phyloP scores from a whole-genome alignment of 2,113 vertebrate genomes.

The Dicentrarchus labrax region DNA sequence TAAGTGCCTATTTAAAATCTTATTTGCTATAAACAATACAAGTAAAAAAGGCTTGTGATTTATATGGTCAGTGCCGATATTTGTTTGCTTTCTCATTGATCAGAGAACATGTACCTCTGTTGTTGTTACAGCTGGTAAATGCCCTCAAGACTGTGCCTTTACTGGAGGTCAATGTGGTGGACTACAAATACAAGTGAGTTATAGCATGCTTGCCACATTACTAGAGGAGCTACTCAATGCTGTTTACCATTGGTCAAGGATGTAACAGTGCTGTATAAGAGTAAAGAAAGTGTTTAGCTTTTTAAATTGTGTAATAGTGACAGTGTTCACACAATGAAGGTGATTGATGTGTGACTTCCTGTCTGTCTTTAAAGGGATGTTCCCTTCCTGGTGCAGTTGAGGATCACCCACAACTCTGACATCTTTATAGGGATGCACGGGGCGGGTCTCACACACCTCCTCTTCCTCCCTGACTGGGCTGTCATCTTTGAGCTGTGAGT shows the following conservation, averaged over 20 bases:
- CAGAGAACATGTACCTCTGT: slow-evolving; percentile 68
- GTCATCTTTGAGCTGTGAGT: slow-evolving; percentile 97
- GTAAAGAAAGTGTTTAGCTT: slow-evolving; percentile 24
- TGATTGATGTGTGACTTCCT: slow-evolving; percentile 45
- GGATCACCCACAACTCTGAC: slow-evolving; percentile 95
- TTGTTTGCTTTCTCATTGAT: slow-evolving; percentile 74
- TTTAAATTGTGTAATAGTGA: slow-evolving; percentile 12
- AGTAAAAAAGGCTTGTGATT: slow-evolving; percentile 72
- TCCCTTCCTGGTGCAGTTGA: slow-evolving; percentile 92
- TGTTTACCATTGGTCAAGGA: not conserved
- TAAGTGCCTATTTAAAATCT: slow-evolving; percentile 79
- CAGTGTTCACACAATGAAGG: slow-evolving; percentile 12
- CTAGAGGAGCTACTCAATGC: not conserved
- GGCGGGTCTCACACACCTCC: slow-evolving; percentile 96
- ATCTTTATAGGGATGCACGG: slow-evolving; percentile 99
- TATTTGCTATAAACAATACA: slow-evolving; percentile 74
- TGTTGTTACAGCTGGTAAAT: slow-evolving; percentile 89
- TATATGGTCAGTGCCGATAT: slow-evolving; percentile 67
- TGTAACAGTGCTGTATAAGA: slow-evolving; percentile 4
- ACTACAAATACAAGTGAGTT: slow-evolving; percentile 98
- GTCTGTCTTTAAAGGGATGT: slow-evolving; percentile 86
- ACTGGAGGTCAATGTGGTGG: slow-evolving; percentile 93
- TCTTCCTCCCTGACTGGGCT: slow-evolving; percentile 98
- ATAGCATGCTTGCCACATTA: slow-evolving; percentile 24
- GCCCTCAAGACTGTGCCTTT: slow-evolving; percentile 92